Evolutionary conservation across 2,113 vertebrate genomes (phyloP).

Genomic region (Mobula hypostoma): DNA sequence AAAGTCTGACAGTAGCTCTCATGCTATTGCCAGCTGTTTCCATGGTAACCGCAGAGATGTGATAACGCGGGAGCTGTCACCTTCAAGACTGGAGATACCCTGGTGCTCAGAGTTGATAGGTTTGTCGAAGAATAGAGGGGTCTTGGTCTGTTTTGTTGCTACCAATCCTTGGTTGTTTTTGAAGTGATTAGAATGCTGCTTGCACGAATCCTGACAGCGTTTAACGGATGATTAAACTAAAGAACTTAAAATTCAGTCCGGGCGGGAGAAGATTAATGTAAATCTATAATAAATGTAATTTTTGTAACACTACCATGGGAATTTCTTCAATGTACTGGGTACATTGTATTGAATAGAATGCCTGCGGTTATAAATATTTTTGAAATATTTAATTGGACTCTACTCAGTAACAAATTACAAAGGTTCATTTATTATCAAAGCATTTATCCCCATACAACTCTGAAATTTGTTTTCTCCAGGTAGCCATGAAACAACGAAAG

Average conservation of each 20-base stretch:
- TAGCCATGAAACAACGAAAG: too few relatives aligned
- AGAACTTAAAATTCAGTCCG: neutral
- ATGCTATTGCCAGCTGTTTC: constrained; percentile 27
- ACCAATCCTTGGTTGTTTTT: neutral
- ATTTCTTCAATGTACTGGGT: neutral
- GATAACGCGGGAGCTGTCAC: neutral
- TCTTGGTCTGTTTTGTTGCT: too few relatives aligned
- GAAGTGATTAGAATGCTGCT: neutral
- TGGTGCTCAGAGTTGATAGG: neutral
- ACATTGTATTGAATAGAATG: neutral
- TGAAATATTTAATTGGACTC: neutral
- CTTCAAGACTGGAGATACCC: neutral
- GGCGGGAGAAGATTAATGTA: neutral
- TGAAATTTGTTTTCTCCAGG: too few relatives aligned
- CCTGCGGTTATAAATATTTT: neutral
- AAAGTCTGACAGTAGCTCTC: constrained; percentile 3
- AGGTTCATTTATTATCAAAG: too few relatives aligned
- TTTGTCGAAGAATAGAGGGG: neutral
- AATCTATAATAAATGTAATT: neutral
- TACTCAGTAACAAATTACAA: neutral
- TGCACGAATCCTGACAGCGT: neutral
- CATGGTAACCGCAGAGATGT: constrained; percentile 11
- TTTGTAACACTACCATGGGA: neutral
- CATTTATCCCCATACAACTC: too few relatives aligned
- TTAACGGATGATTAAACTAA: neutral